These are phyloP conservation scores for Halcyon leucocephala DNA, from an alignment of 2,797 vertebrate genomes.

Conservation along the genomic window DNA sequence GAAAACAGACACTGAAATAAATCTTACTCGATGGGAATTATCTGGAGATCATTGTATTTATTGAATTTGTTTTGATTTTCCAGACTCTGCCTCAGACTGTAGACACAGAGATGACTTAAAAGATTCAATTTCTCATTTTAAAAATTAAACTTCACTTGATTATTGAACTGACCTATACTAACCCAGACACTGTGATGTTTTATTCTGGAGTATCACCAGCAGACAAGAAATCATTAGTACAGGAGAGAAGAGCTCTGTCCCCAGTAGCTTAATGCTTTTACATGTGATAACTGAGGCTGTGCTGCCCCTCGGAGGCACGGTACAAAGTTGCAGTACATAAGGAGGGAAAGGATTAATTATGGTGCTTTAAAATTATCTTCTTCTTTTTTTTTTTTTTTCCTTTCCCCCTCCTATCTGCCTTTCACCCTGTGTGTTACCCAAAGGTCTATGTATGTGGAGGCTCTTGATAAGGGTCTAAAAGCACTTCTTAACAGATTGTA, in stretches of 20 bases:
- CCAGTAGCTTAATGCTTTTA: not conserved
- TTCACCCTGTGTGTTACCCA: not conserved
- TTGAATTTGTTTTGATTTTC: constrained; percentile 62
- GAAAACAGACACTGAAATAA: constrained; percentile 11
- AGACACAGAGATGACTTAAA: not conserved
- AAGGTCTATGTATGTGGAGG: not conserved
- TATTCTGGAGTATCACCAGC: not conserved
- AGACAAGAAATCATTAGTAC: not conserved
- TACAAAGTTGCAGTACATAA: not conserved
- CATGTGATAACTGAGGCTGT: not conserved
- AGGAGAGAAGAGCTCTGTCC: not conserved
- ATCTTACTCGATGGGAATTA: constrained; percentile 22
- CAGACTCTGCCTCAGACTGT: not conserved
- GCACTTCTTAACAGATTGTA: not conserved
- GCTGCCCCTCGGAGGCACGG: constrained; percentile 37
- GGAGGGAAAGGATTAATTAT: not conserved
- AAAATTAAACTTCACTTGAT: constrained; percentile 27
- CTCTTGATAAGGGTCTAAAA: not conserved
- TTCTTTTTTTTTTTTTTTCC: not conserved
- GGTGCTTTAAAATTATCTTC: not conserved
- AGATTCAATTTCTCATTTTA: constrained; percentile 14
- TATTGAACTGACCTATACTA: not conserved
- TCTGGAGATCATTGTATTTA: constrained; percentile 36
- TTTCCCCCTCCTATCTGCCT: not conserved
- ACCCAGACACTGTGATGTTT: not conserved